phyloP scores from a whole-genome alignment of 2,113 vertebrate species.

The Origma solitaria region DNA sequence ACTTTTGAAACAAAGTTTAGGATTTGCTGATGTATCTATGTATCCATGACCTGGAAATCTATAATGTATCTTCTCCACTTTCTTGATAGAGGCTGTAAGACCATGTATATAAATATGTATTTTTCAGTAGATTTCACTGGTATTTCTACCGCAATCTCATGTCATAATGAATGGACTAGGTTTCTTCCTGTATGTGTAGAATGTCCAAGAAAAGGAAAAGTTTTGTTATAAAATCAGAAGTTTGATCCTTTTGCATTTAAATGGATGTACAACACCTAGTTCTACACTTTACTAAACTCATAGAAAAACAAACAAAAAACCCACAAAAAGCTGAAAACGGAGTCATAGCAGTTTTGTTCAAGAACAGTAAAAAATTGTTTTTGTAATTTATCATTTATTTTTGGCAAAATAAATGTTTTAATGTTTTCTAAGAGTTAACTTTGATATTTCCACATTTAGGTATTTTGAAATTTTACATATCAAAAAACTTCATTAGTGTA shows the following conservation, averaged over 20 bases:
- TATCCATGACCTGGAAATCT: neutral
- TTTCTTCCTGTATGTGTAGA: neutral
- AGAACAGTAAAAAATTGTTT: neutral
- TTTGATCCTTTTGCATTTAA: neutral
- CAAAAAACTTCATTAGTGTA: neutral
- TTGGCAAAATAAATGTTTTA: neutral
- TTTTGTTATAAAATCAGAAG: neutral
- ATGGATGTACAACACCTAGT: neutral
- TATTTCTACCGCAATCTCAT: neutral
- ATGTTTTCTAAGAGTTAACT: neutral
- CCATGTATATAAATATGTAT: neutral
- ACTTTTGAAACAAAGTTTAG: neutral
- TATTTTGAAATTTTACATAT: neutral
- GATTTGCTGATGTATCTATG: neutral
- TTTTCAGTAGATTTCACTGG: neutral
- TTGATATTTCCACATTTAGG: neutral
- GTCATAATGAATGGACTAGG: neutral
- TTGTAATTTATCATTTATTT: neutral
- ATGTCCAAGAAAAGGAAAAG: neutral
- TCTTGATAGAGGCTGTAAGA: neutral
- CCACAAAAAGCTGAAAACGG: rapidly evolving
- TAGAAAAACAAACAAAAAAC: neutral
- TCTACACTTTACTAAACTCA: neutral
- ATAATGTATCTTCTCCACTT: neutral
- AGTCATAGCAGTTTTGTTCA: neutral